Evolutionary conservation across 1,140 invertebrate genomes (phyloP), one percentile per base, ranked within the genome.

Genomic region (Sinonovacula constricta): DNA sequence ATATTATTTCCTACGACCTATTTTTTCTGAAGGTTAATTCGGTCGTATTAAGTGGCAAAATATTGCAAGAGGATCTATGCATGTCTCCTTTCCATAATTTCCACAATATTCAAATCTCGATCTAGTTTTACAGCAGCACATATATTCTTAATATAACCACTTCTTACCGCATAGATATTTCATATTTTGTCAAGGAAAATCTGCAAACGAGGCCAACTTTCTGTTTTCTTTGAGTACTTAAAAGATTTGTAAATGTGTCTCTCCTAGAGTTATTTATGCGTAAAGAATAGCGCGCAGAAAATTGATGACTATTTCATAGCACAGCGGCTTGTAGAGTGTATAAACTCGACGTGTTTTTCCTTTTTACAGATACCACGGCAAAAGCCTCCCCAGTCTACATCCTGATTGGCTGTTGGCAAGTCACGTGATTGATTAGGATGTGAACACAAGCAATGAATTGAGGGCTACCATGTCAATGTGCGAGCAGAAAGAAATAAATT

Each of bases 401-500:
- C 18, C 26, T 63, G 75, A 78, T 78, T 78, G 75, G 75, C 34
- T 70, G 26, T 49, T 12, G 30, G 30, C 45, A 36, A 63, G 59
- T 60, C 75, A 78, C 75, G 75, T 78, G 75, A 70, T 51, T 63
- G 66, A 78, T 63, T n/a, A 65, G 22, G 31, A 54, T 68, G 56
- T 54, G 66, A 70, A 69, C 67, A 54, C 36, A 34, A 54, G 75
- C 75, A 62, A 78, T 78, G 75, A 70, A 78, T 78, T 69, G 75
- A 70, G 33, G 75, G 57, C 67, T 75, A 82, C 59, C 53, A 82
- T 82, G 81, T 82, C 81, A 79, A 75, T 57, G 39, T 36, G 54
- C 51, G 75, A 75, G 49, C 78, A 80, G 81, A 82, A 76, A 75
- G 81, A 82, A 82, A 82, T 82, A 80, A 77, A 82, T 82, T 82